These are phyloP conservation scores for Hirtodrosophila histrioides DNA, from an alignment of 2,888 invertebrate species.

Conservation along the genomic window DNA sequence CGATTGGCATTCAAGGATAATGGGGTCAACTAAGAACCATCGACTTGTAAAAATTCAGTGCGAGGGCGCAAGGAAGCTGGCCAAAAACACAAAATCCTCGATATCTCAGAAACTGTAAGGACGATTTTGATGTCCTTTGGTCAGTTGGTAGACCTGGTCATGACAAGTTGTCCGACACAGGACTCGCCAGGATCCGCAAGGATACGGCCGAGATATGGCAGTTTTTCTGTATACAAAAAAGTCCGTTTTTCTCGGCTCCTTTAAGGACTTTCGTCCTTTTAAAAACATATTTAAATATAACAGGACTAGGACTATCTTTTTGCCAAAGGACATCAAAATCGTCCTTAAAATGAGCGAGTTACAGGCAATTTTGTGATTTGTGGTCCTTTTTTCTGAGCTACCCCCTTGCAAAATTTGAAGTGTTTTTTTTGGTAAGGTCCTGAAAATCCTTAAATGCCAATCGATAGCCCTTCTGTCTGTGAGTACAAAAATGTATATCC, in stretches of 20 bases:
- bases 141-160: not conserved
- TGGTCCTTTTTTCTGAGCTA: not conserved
- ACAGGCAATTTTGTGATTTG: not conserved
- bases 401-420: not conserved
- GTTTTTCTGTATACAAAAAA: conserved; percentile 7
- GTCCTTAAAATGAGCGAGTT: conserved; percentile 10
- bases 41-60: too few species aligned
- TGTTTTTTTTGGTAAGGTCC: not conserved
- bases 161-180: not conserved
- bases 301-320: too few species aligned
- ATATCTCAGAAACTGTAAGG: not conserved
- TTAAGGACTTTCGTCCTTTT: conserved; percentile 22
- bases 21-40: too few species aligned
- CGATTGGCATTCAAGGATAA: too few species aligned
- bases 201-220: conserved; percentile 1
- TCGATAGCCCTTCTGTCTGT: not conserved
- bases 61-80: not conserved
- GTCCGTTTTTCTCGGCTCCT: not conserved
- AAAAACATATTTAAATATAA: too few species aligned
- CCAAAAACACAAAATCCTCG: not conserved
- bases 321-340: conserved; percentile 4
- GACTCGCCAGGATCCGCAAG: conserved; percentile 1
- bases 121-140: not conserved
- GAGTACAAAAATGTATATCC: conserved; percentile 1
- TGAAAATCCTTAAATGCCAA: conserved; percentile 3